Evolutionary conservation across 2,888 invertebrate species (phyloP), one percentile per base, ranked within the genome.

Genomic region (Ornithoptera alexandrae): DNA sequence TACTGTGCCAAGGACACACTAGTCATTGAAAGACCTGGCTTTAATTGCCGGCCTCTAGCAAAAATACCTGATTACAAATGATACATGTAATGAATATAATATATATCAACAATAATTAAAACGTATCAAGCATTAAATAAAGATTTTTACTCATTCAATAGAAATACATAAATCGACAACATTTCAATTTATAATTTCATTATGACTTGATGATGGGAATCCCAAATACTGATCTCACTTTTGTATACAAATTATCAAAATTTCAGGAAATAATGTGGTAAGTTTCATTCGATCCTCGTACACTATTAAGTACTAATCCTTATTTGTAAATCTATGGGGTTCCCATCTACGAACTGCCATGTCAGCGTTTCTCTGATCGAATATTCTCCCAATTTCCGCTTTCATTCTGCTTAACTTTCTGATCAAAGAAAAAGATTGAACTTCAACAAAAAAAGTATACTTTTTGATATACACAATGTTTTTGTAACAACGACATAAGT

Each of bases 271-370:
- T 12, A 7, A 57, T 57, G n/a, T 20, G 57, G 57, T 17, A 62
- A 60, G 56, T 65, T 65, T 69, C 56, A 65, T 60, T 69, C 60
- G 10, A n/a, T 46, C 24, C 65, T n/a, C 62, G 61, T 69, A 61
- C n/a, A 56, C 53, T 57, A 53, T 53, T 53, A 39, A 17, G 18
- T 20, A 46, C 30, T 68, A 42, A 58, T 24, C 65, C 62, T 62
- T 57, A 69, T 69, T 65, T 69, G 57, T 69, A 69, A 65, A 65
- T 69, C 20, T 62, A 65, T 65, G 39, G 46, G 62, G 53, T n/a
- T 62, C 61, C 46, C 20, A 61, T 61, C 56, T 62, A 5, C 36
- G 42, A 62, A 62, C 50, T 46, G 65, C 24, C 56, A 62, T 39
- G 69, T 69, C 69, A 69, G 69, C 62, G 42, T 56, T 24, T 20